Base-by-base conservation (phyloP, 2,113 vertebrate species). In the Hyla sarda region DNA sequence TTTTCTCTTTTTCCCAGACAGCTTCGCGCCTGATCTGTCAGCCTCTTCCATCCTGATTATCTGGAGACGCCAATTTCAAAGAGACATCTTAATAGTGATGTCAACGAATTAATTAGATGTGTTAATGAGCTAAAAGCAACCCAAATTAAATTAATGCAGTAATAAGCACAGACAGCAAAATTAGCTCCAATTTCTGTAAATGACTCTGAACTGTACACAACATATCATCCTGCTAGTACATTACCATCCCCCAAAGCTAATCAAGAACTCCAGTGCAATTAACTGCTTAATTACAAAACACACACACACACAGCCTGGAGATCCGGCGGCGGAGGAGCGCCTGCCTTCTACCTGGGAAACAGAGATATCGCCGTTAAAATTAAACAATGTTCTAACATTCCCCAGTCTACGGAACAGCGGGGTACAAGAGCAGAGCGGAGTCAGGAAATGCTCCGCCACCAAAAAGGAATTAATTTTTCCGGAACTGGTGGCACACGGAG, bases 81-180 rank as follows among this genome's bases (percentile, higher is more conserved):
- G 97, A 98, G 97, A 99, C 98, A 97, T 98, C 98, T 99, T 99
- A 99, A 99, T 99, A 98, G 97, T 96, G 97, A 98, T 99, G 98
- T 99, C 98, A 97, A 97, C 96, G 96, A 98, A 99, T 99, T 99
- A 99, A 99, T 99, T 99, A 99, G 97, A 99, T 96, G 98, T 99
- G 98, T 99, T 99, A 99, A 99, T 99, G 97, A 99, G 98, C 98
- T 99, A 99, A 99, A 99, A 98, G 97, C 97, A 98, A 96, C 97
- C 96, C 97, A 99, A 99, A 99, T 99, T 99, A 99, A 99, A 99
- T 99, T 99, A 99, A 99, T 99, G 96, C 97, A 96, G 97, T 97
- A 96, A 97, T 98, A 98, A 98, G 98, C 96, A 96, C 96, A 97
- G 98, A 98, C 97, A 99, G 97, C 95, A 96, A 98, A 99, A 99